These are phyloP conservation scores for Scyliorhinus canicula DNA, from an alignment of 2,797 vertebrate genomes.

Conservation along the genomic window DNA sequence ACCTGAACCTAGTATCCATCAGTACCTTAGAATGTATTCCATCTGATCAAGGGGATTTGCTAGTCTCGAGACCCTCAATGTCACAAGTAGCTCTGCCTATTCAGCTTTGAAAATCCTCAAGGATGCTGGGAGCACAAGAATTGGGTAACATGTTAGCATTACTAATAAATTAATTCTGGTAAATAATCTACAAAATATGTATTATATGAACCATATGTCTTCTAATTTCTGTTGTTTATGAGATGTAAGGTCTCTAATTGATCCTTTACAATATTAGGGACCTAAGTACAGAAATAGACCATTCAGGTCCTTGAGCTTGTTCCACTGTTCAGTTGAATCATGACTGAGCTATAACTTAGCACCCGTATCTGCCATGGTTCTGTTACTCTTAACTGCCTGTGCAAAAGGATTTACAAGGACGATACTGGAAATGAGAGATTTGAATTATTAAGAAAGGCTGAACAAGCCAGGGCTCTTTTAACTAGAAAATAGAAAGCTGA, in stretches of 20 bases:
- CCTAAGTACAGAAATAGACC: background rate
- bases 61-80: background rate
- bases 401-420: too few species aligned
- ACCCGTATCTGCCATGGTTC: too few species aligned
- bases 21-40: background rate
- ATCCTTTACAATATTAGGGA: background rate
- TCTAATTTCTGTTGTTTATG: background rate
- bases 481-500: background rate
- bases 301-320: background rate
- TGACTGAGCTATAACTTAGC: too few species aligned
- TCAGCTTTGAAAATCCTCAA: background rate
- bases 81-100: background rate
- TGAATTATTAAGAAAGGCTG: too few species aligned
- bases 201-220: background rate
- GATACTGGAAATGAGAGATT: too few species aligned
- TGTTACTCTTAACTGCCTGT: too few species aligned
- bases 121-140: background rate
- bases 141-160: background rate
- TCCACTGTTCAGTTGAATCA: background rate
- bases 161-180: background rate
- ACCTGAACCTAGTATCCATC: background rate
- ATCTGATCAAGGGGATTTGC: background rate
- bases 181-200: background rate
- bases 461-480: background rate
- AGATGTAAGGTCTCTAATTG: background rate